Evolutionary conservation across 2,888 invertebrate species (phyloP).

Genomic region (Melanophora roralis): DNA sequence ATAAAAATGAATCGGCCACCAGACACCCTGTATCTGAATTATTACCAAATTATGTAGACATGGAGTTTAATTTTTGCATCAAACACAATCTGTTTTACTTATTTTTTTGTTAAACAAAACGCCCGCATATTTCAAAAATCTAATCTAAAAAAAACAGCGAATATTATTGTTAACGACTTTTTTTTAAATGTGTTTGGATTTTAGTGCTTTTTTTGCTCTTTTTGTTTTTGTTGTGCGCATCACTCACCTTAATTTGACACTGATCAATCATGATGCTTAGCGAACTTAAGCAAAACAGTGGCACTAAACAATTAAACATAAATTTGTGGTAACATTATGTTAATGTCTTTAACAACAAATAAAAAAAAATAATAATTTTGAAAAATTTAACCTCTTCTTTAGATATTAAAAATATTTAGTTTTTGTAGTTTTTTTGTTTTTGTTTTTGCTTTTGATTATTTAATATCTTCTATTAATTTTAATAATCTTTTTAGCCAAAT

Average conservation of each 20-base stretch:
- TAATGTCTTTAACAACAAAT: not conserved
- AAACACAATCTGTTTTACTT: not conserved
- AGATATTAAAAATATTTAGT: not conserved
- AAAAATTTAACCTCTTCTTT: slow-evolving; percentile 2
- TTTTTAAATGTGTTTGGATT: slow-evolving; percentile 14
- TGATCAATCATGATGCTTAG: slow-evolving; percentile 36
- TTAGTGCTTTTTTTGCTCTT: not conserved
- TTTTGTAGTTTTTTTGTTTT: too few relatives aligned
- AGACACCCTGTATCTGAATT: too few relatives aligned
- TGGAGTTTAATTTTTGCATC: slow-evolving; percentile 4
- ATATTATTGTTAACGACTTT: not conserved
- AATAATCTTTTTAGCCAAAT: not conserved
- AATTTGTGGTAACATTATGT: not conserved
- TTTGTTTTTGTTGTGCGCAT: slow-evolving; percentile 13
- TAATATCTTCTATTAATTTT: not conserved
- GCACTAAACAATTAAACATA: not conserved
- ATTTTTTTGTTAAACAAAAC: slow-evolving; percentile 13
- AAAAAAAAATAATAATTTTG: not conserved
- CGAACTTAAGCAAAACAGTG: not conserved
- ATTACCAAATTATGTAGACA: too few relatives aligned
- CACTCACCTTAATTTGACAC: slow-evolving; percentile 47
- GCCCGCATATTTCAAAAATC: slow-evolving; percentile 12
- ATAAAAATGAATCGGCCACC: too few relatives aligned
- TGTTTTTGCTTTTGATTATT: not conserved
- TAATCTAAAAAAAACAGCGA: not conserved